These are phyloP conservation scores for Callinectes sapidus DNA, from an alignment of 2,888 invertebrate genomes.

Conservation along the genomic window DNA sequence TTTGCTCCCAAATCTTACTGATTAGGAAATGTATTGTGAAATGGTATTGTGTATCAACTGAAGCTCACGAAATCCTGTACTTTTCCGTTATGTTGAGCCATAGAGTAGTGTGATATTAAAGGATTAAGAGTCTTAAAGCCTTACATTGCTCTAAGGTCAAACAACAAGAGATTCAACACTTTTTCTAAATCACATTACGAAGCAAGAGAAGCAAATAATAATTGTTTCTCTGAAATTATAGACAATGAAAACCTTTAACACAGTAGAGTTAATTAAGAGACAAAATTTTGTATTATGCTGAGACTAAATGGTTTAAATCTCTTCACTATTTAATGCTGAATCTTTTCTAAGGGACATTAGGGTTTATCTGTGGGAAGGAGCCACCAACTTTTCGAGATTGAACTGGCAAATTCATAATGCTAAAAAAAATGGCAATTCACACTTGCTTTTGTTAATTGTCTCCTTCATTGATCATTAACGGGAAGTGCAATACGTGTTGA, in stretches of 20 bases:
- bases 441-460: neutral
- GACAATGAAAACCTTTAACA: neutral
- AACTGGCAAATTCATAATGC: neutral
- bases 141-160: no score
- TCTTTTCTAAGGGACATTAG: neutral
- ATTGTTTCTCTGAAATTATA: no score
- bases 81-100: no score
- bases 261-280: neutral
- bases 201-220: no score
- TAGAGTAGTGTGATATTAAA: no score
- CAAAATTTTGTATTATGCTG: neutral
- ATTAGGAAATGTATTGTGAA: no score
- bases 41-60: no score
- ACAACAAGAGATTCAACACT: no score
- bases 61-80: no score
- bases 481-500: neutral
- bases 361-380: neutral
- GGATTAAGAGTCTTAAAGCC: no score
- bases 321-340: neutral
- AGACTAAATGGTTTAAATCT: neutral
- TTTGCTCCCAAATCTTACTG: neutral
- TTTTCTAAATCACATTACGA: no score
- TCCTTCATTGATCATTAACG: neutral
- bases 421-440: neutral
- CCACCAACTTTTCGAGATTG: no score